Conservation (phyloP, 2,113 vertebrate genomes). For the Colistium nudipinnis region DNA sequence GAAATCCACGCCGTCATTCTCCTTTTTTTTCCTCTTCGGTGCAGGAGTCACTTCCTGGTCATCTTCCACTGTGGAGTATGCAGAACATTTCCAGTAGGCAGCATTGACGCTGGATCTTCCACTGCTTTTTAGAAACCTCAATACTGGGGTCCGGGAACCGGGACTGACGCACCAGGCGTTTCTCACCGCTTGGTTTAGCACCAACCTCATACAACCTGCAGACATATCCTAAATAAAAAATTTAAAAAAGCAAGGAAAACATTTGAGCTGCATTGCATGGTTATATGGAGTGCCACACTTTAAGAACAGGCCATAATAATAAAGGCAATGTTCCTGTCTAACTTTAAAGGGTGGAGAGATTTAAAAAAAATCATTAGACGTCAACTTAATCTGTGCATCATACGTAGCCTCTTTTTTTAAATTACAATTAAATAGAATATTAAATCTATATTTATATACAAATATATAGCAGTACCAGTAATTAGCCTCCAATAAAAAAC, state of each 20-base stretch:
- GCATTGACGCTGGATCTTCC: background rate
- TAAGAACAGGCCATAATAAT: background rate
- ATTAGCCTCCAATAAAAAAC: too few species aligned
- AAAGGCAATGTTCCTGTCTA: too few species aligned
- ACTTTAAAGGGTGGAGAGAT: too few species aligned
- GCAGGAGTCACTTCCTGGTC: slow-evolving; percentile 38
- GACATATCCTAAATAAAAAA: slow-evolving; percentile 70
- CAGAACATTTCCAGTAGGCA: slow-evolving; percentile 32
- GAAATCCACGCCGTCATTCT: slow-evolving; percentile 20
- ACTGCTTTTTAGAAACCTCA: background rate
- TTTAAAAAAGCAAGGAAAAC: background rate
- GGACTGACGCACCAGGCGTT: background rate
- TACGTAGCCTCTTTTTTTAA: background rate
- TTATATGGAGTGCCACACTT: background rate
- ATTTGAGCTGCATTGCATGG: background rate
- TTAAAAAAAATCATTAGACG: background rate
- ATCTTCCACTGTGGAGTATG: slow-evolving; percentile 70
- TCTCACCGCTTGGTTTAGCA: slow-evolving; percentile 46
- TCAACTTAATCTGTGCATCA: background rate
- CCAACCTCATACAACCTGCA: slow-evolving; percentile 65
- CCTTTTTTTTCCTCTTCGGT: slow-evolving; percentile 74
- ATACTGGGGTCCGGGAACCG: slow-evolving; percentile 14
- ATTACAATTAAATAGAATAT: background rate
- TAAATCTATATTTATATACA: too few species aligned
- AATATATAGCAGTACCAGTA: too few species aligned